phyloP scores from a whole-genome alignment of 2,888 invertebrate species.

The Drosophila monieri region DNA sequence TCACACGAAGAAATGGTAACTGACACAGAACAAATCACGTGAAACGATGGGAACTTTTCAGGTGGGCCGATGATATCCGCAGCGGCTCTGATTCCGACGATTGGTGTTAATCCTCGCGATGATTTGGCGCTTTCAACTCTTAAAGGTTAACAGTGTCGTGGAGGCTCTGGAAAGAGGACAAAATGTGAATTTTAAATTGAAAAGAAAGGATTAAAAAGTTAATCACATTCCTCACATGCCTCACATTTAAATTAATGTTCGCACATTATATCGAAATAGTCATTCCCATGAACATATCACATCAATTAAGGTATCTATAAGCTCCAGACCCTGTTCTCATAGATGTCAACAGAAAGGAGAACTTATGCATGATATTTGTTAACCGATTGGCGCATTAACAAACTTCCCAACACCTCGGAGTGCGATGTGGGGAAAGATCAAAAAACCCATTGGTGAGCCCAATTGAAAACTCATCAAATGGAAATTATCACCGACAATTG shows the following conservation, averaged over 20 bases:
- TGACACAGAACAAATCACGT: constrained; percentile 72
- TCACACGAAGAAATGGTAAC: constrained; percentile 45
- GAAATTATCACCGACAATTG: constrained; percentile 66
- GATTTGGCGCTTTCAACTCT: constrained; percentile 71
- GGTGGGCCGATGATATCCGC: constrained; percentile 23
- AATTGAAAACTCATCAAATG: constrained; percentile 74
- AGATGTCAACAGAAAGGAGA: constrained; percentile 26
- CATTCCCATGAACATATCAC: constrained; percentile 15
- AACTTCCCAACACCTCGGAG: constrained; percentile 64
- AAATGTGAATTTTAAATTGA: background rate
- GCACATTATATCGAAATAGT: background rate
- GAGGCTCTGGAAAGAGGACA: background rate
- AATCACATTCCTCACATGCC: too few relatives aligned
- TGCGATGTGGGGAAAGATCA: constrained; percentile 55
- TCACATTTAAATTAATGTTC: background rate
- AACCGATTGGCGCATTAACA: constrained; percentile 55
- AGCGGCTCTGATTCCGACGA: background rate
- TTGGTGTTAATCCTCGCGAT: constrained; percentile 67
- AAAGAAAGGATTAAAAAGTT: too few relatives aligned
- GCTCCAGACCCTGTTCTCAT: constrained; percentile 50
- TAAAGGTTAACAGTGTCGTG: constrained; percentile 25
- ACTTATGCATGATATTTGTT: constrained; percentile 51
- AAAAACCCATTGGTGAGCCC: constrained; percentile 62
- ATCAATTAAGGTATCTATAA: constrained; percentile 39
- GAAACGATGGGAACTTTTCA: constrained; percentile 47